Conservation (phyloP, 2,888 invertebrate genomes). For the Ephialtes manifestator region DNA sequence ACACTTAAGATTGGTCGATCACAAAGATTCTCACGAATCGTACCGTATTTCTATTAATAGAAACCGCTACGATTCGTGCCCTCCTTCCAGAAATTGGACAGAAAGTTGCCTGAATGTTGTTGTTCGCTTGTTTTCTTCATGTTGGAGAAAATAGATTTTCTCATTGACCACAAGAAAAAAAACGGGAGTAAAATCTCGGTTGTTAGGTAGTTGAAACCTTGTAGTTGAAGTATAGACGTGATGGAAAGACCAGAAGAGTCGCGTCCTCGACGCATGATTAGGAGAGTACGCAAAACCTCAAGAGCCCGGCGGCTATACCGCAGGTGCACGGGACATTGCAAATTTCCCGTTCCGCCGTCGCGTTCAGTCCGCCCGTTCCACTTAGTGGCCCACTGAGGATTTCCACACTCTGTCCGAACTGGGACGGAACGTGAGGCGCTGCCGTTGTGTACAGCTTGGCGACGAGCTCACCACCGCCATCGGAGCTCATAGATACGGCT, state of each 20-base stretch:
- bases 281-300: constrained; percentile 60
- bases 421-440: constrained; percentile 59
- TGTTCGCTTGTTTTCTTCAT: not conserved
- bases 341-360: constrained; percentile 76
- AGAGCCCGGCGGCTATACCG: constrained; percentile 41
- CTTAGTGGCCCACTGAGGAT: constrained; percentile 76
- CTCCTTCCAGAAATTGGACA: not conserved
- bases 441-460: constrained; percentile 46
- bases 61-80: too few species aligned
- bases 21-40: too few species aligned
- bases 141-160: constrained; percentile 17
- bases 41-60: too few species aligned
- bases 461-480: constrained; percentile 43
- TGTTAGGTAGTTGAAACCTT: constrained; percentile 14
- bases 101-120: not conserved
- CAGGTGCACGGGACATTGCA: constrained; percentile 74
- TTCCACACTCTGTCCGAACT: constrained; percentile 71
- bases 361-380: constrained; percentile 69
- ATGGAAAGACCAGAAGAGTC: constrained; percentile 37
- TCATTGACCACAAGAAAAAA: constrained; percentile 2
- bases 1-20: too few species aligned
- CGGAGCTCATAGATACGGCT: constrained; percentile 34
- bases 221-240: constrained; percentile 27
- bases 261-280: constrained; percentile 57
- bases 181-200: constrained; percentile 9